Evolutionary conservation across 2,888 invertebrate genomes (phyloP), one percentile per base, ranked within the genome.

Genomic region (Ischnus inquisitorius): DNA sequence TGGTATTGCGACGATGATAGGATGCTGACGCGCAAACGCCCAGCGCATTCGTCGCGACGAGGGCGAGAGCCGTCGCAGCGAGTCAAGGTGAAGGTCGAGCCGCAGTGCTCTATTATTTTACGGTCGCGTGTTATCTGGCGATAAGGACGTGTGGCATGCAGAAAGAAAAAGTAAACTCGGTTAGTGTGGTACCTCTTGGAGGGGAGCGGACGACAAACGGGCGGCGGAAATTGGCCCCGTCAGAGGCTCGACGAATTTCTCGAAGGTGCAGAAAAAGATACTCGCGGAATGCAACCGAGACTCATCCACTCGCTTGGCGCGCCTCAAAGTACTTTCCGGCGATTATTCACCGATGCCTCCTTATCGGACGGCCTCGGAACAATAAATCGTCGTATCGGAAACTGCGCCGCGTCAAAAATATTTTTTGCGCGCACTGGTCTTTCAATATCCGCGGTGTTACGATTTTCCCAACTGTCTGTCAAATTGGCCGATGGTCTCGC

Each of bases 81-180:
- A 67, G 64, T 72, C 82, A 82, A 82, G 85, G 82, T 82, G 76
- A 82, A 81, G 85, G 85, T 41, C 72, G 57, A 25, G 25, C 54
- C 39, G 76, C 79, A 64, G 69, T 79, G 69, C 69, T 79, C 68
- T 69, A 75, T 83, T 83, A 75, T 69, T 83, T 79, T 82, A 82
- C 67, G 57, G 25, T 79, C 72, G 69, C 82, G 79, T 82, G 72
- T 72, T 74, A 51, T 72, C 57, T 54, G 54, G 54, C 79, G 79
- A 85, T 82, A 82, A 82, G 75, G 57, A 85, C 62, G 71, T 57
- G 74, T 64, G 25, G 82, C 75, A 46, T 54, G 19, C 46, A 60
- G 57, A 48, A 34, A 34, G 60, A 39, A 25, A 41, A 14, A 67
- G 57, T 12, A 62, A 60, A 48, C 28, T 54, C 54, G 72, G 51